These are phyloP conservation scores for Netelia virgata DNA, from an alignment of 2,888 invertebrate genomes.

Conservation along the genomic window DNA sequence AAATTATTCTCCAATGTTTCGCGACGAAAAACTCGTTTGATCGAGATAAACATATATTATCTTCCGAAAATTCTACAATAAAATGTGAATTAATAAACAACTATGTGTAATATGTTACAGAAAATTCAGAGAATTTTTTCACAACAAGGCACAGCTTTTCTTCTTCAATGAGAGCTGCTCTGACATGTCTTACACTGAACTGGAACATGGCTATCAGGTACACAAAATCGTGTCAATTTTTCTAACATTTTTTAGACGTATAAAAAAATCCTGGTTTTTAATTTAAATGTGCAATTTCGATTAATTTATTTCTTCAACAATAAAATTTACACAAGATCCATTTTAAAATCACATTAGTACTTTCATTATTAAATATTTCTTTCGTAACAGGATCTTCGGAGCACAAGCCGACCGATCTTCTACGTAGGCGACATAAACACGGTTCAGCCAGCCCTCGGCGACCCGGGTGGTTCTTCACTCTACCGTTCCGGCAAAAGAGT, in stretches of 20 bases:
- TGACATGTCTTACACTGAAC: conserved; percentile 95
- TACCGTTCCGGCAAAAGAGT: conserved; percentile 82
- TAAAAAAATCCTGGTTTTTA: too few relatives aligned
- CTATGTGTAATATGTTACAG: conserved; percentile 4
- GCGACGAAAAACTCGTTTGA: too few relatives aligned
- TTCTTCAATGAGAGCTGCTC: conserved; percentile 81
- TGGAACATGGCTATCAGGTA: conserved; percentile 97
- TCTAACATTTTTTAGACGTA: conserved; percentile 60
- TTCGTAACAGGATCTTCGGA: conserved; percentile 80
- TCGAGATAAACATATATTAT: too few relatives aligned
- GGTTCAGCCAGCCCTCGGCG: conserved; percentile 78
- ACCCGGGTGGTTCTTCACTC: conserved; percentile 79
- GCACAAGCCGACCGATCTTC: conserved; percentile 82
- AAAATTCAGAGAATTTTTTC: conserved; percentile 38
- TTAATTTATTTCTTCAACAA: too few relatives aligned
- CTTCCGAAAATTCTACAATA: background rate
- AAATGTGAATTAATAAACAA: background rate
- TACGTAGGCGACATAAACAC: conserved; percentile 83
- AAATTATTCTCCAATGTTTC: too few relatives aligned
- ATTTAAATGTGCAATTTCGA: too few relatives aligned
- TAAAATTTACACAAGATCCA: too few relatives aligned
- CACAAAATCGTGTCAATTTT: conserved; percentile 87
- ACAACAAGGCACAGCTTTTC: conserved; percentile 52
- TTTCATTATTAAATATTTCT: too few relatives aligned
- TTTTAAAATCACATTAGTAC: too few relatives aligned